phyloP scores from a whole-genome alignment of 23 tunicate genomes.

The Halocynthia aurantium region DNA sequence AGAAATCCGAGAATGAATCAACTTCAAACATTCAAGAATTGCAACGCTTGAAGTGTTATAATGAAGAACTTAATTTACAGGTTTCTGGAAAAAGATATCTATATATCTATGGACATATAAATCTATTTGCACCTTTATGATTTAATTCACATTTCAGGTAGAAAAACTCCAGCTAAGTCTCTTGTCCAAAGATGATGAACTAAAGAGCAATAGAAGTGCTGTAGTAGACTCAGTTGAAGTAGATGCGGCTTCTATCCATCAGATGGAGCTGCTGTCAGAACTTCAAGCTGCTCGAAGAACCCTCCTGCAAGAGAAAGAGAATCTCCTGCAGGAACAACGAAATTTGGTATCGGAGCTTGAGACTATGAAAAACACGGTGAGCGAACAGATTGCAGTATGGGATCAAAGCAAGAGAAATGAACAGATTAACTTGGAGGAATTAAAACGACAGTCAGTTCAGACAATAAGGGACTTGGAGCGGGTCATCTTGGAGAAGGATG shows the following conservation, averaged over 20 bases:
- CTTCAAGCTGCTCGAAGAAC: conserved; percentile 17
- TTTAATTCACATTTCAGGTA: too few species aligned
- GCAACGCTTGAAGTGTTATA: too few species aligned
- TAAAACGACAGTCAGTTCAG: neutral
- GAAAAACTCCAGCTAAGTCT: too few species aligned
- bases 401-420: neutral
- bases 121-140: too few species aligned
- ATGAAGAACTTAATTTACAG: too few species aligned
- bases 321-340: neutral
- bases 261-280: conserved; percentile 20
- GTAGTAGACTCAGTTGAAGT: neutral
- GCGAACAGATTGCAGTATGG: neutral
- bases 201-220: too few species aligned
- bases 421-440: neutral
- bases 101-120: too few species aligned
- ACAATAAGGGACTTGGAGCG: neutral
- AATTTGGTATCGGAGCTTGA: neutral
- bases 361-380: neutral
- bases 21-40: too few species aligned
- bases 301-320: conserved; percentile 5
- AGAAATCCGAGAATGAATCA: too few species aligned
- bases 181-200: too few species aligned
- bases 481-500: neutral
- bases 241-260: conserved; percentile 4
- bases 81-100: too few species aligned